A percentile compares a stretch with the other conserved stretches of the same genome.
Conservation (phyloP, 1,140 invertebrate species). For the Caenorhabditis tropicalis region DNA sequence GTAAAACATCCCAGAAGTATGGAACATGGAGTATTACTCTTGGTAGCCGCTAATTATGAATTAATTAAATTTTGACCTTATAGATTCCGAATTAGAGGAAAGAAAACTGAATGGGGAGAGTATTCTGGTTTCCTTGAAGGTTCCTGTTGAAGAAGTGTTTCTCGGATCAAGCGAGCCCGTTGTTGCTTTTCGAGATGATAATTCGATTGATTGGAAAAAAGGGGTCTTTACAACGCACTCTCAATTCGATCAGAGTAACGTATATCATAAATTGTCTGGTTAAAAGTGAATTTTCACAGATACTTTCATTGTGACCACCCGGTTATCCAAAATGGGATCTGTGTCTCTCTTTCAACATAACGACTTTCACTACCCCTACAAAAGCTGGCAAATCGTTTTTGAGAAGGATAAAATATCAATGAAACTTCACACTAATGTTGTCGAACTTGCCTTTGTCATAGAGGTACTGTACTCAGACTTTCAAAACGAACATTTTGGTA, state of each 20-base stretch:
- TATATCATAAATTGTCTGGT: too few relatives aligned
- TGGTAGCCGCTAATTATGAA: background rate
- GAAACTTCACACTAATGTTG: slow-evolving; percentile 43
- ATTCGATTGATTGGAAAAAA: slow-evolving; percentile 41
- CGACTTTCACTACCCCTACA: slow-evolving; percentile 51
- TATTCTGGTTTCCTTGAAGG: slow-evolving; percentile 41
- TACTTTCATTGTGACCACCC: slow-evolving; percentile 45
- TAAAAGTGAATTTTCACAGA: background rate
- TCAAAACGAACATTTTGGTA: background rate
- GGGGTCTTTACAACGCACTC: slow-evolving; percentile 52
- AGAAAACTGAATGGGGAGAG: slow-evolving; percentile 21
- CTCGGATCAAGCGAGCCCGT: slow-evolving; percentile 37
- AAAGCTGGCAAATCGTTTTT: slow-evolving; percentile 42
- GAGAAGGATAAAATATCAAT: background rate
- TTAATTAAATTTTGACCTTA: background rate
- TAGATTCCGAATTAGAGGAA: slow-evolving; percentile 29
- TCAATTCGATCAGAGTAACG: slow-evolving; percentile 50
- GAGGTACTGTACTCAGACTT: background rate
- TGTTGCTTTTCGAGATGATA: slow-evolving; percentile 45
- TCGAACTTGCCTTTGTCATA: slow-evolving; percentile 42
- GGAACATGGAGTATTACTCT: slow-evolving; percentile 34
- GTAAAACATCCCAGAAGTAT: slow-evolving; percentile 20
- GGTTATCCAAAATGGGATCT: slow-evolving; percentile 43
- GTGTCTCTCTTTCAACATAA: slow-evolving; percentile 46
- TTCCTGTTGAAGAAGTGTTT: slow-evolving; percentile 53